Conservation (phyloP, 2,888 invertebrate species). For the Falcaria lacertinaria region DNA sequence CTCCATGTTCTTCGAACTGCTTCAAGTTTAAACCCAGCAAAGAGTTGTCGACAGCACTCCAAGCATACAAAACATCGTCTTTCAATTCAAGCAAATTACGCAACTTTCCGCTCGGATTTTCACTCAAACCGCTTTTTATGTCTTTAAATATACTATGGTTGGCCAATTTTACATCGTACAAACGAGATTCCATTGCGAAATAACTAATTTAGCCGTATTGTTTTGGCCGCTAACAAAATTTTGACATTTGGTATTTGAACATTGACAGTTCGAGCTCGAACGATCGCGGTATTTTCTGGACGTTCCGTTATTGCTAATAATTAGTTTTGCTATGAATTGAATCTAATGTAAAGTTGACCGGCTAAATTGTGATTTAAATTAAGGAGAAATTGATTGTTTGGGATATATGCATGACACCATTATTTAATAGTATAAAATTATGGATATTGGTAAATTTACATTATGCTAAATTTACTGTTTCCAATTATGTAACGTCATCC, state of each 20-base stretch:
- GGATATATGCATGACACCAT: too few species aligned
- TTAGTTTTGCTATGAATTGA: too few species aligned
- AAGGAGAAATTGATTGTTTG: too few species aligned
- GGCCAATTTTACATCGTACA: slow-evolving; percentile 79
- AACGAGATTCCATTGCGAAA: slow-evolving; percentile 76
- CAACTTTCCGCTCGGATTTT: slow-evolving; percentile 75
- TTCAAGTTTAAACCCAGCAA: slow-evolving; percentile 81
- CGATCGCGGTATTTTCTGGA: slow-evolving; percentile 20
- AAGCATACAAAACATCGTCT: slow-evolving; percentile 84
- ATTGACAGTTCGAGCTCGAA: too few species aligned
- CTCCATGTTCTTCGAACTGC: slow-evolving; percentile 64
- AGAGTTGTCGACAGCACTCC: slow-evolving; percentile 83
- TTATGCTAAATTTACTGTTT: too few species aligned
- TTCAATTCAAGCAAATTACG: slow-evolving; percentile 82
- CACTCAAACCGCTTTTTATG: slow-evolving; percentile 74
- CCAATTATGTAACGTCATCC: too few species aligned
- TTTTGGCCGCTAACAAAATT: slow-evolving; percentile 29
- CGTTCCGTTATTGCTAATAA: slow-evolving; percentile 27
- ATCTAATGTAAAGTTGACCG: too few species aligned
- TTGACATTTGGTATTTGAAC: slow-evolving; percentile 18
- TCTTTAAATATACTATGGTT: slow-evolving; percentile 81
- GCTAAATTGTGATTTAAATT: too few species aligned
- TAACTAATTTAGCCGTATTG: slow-evolving; percentile 21
- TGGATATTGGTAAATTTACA: too few species aligned
- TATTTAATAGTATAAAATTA: too few species aligned